Evolutionary conservation across 2,113 vertebrate genomes (phyloP).

Genomic region (Balaeniceps rex): DNA sequence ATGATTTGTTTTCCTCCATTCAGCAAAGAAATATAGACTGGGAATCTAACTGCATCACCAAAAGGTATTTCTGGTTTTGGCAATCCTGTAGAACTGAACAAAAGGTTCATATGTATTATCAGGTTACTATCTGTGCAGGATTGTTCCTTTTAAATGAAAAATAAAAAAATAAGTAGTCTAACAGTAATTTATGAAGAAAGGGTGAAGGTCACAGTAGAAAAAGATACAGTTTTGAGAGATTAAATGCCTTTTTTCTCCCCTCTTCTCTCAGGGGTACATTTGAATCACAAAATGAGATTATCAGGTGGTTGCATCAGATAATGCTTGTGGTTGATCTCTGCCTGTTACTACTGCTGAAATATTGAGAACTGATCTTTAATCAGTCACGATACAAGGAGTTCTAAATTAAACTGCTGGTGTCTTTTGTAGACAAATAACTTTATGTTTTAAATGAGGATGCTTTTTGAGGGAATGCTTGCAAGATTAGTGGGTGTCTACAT

Average conservation of each 20-base stretch:
- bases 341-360: neutral
- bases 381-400: neutral
- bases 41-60: neutral
- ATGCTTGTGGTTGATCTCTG: neutral
- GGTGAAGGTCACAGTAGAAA: neutral
- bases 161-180: neutral
- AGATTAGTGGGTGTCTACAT: neutral
- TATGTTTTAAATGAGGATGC: neutral
- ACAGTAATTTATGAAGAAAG: neutral
- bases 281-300: neutral
- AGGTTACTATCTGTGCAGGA: neutral
- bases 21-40: neutral
- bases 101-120: neutral
- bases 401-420: neutral
- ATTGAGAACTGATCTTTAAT: neutral
- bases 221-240: neutral
- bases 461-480: neutral
- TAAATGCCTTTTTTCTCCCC: neutral
- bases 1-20: neutral
- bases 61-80: neutral
- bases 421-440: neutral
- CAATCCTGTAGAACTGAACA: neutral
- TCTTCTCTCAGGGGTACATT: neutral
- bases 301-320: neutral
- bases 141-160: neutral